phyloP scores from a whole-genome alignment of 2,888 invertebrate species.

The Oxystoma pomonae region DNA sequence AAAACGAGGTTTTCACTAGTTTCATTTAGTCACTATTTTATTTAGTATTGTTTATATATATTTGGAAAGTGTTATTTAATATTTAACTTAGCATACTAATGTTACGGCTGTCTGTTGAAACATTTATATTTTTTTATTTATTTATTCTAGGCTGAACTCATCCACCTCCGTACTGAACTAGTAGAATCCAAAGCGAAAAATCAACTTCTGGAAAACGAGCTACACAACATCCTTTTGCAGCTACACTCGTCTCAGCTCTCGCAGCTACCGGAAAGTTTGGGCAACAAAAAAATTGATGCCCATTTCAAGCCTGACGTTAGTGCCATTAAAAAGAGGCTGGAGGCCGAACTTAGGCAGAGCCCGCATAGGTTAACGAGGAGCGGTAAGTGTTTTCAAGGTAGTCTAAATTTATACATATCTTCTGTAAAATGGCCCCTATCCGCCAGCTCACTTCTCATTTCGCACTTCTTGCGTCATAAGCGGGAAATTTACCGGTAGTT shows the following conservation, averaged over 20 bases:
- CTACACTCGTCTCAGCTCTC: slow-evolving; percentile 58
- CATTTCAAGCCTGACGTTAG: slow-evolving; percentile 45
- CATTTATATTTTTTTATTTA: no score
- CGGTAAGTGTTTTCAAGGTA: no score
- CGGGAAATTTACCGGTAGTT: no score
- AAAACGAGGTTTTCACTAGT: no score
- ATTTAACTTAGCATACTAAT: no score
- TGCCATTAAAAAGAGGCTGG: slow-evolving; percentile 47
- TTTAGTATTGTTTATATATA: no score
- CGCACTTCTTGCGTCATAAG: no score
- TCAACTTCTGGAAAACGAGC: slow-evolving; percentile 57
- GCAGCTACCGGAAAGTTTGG: slow-evolving; percentile 46
- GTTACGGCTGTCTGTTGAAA: neutral
- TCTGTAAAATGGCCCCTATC: no score
- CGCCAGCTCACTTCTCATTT: no score
- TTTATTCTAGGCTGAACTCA: slow-evolving; percentile 66
- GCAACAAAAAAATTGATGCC: slow-evolving; percentile 42
- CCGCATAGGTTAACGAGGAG: slow-evolving; percentile 45
- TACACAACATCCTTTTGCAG: slow-evolving; percentile 58
- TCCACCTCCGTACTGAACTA: slow-evolving; percentile 69
- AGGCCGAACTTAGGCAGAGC: slow-evolving; percentile 46
- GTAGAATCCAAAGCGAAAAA: slow-evolving; percentile 63
- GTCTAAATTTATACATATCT: no score
- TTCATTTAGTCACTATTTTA: no score
- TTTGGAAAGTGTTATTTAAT: no score